Evolutionary conservation across 2,888 invertebrate species (phyloP), one percentile per base, ranked within the genome.

Genomic region (Leucophenga maculata): DNA sequence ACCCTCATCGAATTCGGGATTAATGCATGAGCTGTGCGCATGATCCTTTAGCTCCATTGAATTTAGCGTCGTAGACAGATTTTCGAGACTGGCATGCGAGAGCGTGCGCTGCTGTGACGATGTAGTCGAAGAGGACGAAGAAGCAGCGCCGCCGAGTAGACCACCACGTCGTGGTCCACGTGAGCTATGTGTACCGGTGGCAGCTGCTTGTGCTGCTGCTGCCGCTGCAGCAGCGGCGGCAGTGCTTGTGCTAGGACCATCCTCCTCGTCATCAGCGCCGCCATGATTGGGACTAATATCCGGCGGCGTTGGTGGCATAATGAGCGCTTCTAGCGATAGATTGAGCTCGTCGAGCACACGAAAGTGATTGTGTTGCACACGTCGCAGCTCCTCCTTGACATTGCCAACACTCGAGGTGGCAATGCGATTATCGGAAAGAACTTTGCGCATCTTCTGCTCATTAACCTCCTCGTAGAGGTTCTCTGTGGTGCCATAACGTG

Each of bases 301-400:
- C 3, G 87, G 88, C 70, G 88, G 89, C 9, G 88, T 88, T n/a
- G 93, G 92, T 31, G 96, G 96, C 96, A 96, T 96, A 77, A 96
- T 90, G 92, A 96, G 93, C 20, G 95, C 95, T 90, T 96, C 96
- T 71, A 95, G 93, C 77, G 95, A 94, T 73, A 96, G 91, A 90
- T 96, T 96, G 73, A 96, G 90, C 88, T 96, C 95, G 71, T 95
- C 95, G 76, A 96, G 91, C 78, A 96, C 94, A 82, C 94, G 91
- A 80, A 93, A 93, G 88, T 96, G 96, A 76, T 94, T 92, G 74
- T 93, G 94, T 87, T 96, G 95, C 46, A 96, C 95, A 73, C 94
- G 91, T 66, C 94, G 92, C 60, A 95, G 93, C 89, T 96, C 96
- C 85, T 95, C 95, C 85, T 94, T 94, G 32, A 95, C 93, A 69